Evolutionary conservation across 2,888 invertebrate genomes (phyloP), one percentile per base, ranked within the genome.

Genomic region (Pristionchus japonicus): DNA sequence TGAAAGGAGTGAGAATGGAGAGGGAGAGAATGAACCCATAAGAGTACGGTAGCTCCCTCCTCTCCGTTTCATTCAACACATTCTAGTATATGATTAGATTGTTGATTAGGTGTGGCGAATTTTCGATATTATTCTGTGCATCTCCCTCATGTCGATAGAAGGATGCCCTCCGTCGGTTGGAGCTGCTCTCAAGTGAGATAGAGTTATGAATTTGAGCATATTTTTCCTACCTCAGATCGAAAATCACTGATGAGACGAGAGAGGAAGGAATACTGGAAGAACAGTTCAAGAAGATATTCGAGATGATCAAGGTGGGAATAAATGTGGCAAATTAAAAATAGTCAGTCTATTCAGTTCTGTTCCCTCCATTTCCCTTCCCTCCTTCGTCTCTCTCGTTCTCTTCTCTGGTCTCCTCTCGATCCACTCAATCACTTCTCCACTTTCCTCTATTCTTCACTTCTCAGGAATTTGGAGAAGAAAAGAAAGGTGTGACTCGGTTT

Each of bases 391-490:
- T 74, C 77, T 67, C 77, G 77, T 43, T 40, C 37, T 37, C 61
- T 52, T 77, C 77, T 87, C 34, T 87, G 87, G 87, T 87, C 87
- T 34, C 87, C 87, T n/a, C 27, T 61, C 3, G 87, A 52, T 87
- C 3, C 57, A 23, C 57, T 77, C 57, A 74, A 61, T 74, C 77
- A 77, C 20, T 87, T 87, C 87, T 49, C 57, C 31, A 27, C 77
- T 40, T 77, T 77, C 57, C 23, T 87, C n/a, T 77, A 77, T 43
- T 27, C 20, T 3, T 43, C 49, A 7, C 74, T 87, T 7, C 40
- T 87, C 13, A 77, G 43, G n/a, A 52, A 23, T 34, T 34, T 77
- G 37, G 77, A 77, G 27, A 74, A 74, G 43, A 74, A 87, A 27
- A 34, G 87, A 57, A 67, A 87, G 77, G 87, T 77, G 11, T 40